phyloP scores from a whole-genome alignment of 1,140 invertebrate genomes.

The Pteromalus puparum region DNA sequence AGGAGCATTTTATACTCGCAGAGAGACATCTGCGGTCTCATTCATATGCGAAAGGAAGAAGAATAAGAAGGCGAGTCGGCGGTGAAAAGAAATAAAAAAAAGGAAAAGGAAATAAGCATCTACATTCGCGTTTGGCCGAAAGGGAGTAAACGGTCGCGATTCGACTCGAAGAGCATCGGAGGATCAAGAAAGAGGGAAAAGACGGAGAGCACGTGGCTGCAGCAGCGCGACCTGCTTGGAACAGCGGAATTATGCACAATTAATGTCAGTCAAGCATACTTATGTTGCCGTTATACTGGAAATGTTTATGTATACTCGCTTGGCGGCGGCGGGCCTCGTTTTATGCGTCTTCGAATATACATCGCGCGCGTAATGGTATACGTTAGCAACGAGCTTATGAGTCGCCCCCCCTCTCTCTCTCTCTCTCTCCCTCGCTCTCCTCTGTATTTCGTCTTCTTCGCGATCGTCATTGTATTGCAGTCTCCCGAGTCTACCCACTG shows the following conservation, averaged over 20 bases:
- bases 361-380: conserved; percentile 49
- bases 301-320: conserved; percentile 58
- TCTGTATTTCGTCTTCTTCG: background rate
- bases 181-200: background rate
- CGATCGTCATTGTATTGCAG: background rate
- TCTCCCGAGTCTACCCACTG: background rate
- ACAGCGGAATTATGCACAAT: conserved; percentile 60
- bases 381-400: conserved; percentile 47
- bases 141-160: background rate
- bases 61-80: conserved; percentile 9
- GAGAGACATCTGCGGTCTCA: conserved; percentile 33
- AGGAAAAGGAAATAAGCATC: conserved; percentile 43
- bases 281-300: conserved; percentile 59
- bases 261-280: conserved; percentile 62
- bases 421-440: background rate
- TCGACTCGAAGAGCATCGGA: background rate
- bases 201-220: conserved; percentile 34
- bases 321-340: conserved; percentile 19
- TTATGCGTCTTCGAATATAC: conserved; percentile 43
- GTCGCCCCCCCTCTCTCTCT: conserved; percentile 4
- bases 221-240: conserved; percentile 33
- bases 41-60: conserved; percentile 54
- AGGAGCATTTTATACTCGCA: background rate
- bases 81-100: conserved; percentile 21
- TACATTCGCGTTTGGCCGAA: conserved; percentile 23